Evolutionary conservation across 2,888 invertebrate species (phyloP).

Genomic region (Megalurothrips usitatus): DNA sequence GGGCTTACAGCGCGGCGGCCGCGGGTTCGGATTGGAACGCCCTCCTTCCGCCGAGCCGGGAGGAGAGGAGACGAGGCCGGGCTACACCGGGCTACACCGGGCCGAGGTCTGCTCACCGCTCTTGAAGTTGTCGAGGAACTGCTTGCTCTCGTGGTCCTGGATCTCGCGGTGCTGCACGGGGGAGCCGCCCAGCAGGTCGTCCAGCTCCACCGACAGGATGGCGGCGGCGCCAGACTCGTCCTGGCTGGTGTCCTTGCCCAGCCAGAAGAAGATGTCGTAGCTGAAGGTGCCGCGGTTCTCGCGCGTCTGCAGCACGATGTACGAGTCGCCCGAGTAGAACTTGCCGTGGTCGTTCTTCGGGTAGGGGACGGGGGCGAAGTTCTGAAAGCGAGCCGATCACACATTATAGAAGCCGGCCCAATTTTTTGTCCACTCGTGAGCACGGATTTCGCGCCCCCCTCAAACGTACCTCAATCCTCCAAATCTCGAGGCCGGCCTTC

Average conservation of each 20-base stretch:
- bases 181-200: conserved; percentile 74
- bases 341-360: conserved; percentile 70
- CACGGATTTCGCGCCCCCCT: neutral
- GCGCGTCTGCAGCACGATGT: conserved; percentile 59
- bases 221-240: conserved; percentile 74
- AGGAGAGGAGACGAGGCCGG: too few relatives aligned
- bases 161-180: conserved; percentile 84
- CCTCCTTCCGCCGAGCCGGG: too few relatives aligned
- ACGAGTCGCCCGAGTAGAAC: conserved; percentile 82
- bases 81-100: too few relatives aligned
- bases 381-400: conserved; percentile 60
- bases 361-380: conserved; percentile 73
- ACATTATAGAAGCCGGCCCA: too few relatives aligned
- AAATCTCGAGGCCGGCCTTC: conserved; percentile 65
- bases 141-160: conserved; percentile 75
- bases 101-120: conserved; percentile 52
- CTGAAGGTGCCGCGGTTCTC: conserved; percentile 44
- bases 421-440: too few relatives aligned
- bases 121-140: conserved; percentile 73
- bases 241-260: conserved; percentile 70
- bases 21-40: too few relatives aligned
- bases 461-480: conserved; percentile 71
- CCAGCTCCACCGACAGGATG: conserved; percentile 74
- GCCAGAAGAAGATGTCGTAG: conserved; percentile 87
- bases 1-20: too few relatives aligned